Evolutionary conservation across 1,140 invertebrate genomes (phyloP), one percentile per base, ranked within the genome.

Genomic region (Lordiphosa mommai): DNA sequence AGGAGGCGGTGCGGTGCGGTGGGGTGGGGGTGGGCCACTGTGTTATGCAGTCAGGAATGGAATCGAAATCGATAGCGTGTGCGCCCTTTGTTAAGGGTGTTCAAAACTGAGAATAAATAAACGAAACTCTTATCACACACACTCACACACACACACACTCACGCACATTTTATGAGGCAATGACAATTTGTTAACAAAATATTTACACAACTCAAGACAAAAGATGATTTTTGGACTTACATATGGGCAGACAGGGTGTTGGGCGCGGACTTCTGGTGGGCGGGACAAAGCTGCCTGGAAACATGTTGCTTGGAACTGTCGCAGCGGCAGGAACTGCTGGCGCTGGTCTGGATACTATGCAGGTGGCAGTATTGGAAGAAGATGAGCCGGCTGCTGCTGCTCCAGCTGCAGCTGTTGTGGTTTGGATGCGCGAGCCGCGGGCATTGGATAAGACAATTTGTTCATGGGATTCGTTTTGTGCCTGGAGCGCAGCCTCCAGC

Each of bases 401-500:
- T 38, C 43, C 16, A 30, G 61, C 10, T 13, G 47, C 12, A 10
- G 55, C 1, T 20, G 53, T 2, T 33, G 59, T 30, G 57, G 10
- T 30, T 53, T 40, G 67, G 59, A 55, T 44, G 33, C 73, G 58
- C 34, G 60, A 9, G 27, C 30, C 34, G 32, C 77, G 72, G 36
- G 44, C 12, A 48, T 72, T 72, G 36, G 76, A 72, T 47, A 76
- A 70, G 38, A 73, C 79, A 12, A 85, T 86, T 60, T 72, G 61
- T 49, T 82, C 84, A 60, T 76, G 80, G 44, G 92, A 91, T 82
- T 92, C 92, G 87, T 93, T 93, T 90, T 94, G 93, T 29, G 91
- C 92, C 72, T 91, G 91, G 40, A 94, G 89, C 47, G 92, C 90
- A 58, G 91, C 91, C 88, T 94, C 91, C 65, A 94, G 87, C 61